Conservation (phyloP, 2,888 invertebrate genomes). For the Nomada flava region DNA sequence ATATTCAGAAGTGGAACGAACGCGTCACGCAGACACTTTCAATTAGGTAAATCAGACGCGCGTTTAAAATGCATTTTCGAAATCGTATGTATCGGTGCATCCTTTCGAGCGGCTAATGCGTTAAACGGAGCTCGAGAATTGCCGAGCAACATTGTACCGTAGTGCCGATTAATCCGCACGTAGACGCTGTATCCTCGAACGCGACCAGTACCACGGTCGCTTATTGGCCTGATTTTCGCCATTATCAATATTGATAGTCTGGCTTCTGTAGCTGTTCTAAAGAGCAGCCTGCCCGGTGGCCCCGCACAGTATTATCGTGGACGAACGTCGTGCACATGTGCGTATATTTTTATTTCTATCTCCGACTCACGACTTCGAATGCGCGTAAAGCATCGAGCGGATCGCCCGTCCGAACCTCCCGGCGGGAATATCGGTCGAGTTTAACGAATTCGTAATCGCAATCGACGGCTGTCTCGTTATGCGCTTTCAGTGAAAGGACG, state of each 20-base stretch:
- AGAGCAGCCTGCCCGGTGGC: conserved; percentile 54
- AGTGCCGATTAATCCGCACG: conserved; percentile 49
- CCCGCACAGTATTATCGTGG: conserved; percentile 29
- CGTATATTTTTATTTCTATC: conserved; percentile 47
- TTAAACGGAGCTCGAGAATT: too few relatives aligned
- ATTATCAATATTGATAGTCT: conserved; percentile 76
- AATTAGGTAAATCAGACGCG: conserved; percentile 3
- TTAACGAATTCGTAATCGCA: conserved; percentile 26
- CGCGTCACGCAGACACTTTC: not conserved
- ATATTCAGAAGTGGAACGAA: not conserved
- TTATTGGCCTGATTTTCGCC: conserved; percentile 77
- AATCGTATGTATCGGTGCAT: not conserved
- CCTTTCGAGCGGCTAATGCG: too few relatives aligned
- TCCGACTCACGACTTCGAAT: not conserved
- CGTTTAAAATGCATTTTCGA: conserved; percentile 15
- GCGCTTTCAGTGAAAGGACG: conserved; percentile 40
- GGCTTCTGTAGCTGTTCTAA: conserved; percentile 71
- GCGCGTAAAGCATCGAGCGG: not conserved
- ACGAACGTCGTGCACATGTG: conserved; percentile 31
- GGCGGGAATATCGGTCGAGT: not conserved
- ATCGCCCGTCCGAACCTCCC: not conserved
- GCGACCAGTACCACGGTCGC: conserved; percentile 62
- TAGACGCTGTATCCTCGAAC: conserved; percentile 25
- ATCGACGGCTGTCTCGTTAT: conserved; percentile 24
- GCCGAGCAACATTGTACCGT: conserved; percentile 16